Evolutionary conservation across 2,113 vertebrate genomes (phyloP).

Genomic region (Struthidea cinerea): DNA sequence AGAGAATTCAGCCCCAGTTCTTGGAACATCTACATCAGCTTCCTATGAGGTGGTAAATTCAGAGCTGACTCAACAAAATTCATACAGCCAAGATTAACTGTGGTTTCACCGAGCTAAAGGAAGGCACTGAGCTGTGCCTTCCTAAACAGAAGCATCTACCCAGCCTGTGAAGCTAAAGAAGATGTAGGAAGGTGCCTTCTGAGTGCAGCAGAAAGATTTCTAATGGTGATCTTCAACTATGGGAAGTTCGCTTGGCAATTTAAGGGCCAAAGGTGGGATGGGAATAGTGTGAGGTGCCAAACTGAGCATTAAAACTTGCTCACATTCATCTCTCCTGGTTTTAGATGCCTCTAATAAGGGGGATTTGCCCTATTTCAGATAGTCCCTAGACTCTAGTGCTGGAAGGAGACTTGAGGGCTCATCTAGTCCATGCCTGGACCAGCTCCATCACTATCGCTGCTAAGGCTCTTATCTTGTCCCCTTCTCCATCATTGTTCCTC

Average conservation of each 20-base stretch:
- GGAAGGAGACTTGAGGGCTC: background rate
- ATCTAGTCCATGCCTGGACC: background rate
- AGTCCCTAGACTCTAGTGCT: background rate
- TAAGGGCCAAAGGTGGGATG: background rate
- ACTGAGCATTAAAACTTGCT: background rate
- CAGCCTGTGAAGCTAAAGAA: background rate
- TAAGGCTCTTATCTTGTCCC: background rate
- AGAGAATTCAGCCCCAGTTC: background rate
- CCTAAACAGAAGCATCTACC: background rate
- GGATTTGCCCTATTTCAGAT: background rate
- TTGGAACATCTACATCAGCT: conserved; percentile 4
- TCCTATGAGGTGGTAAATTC: background rate
- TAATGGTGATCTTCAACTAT: background rate
- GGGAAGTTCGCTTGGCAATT: background rate
- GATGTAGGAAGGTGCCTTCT: background rate
- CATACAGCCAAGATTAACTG: background rate
- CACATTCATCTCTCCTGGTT: background rate
- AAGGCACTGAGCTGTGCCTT: background rate
- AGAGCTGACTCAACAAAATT: conserved; percentile 29
- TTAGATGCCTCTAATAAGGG: background rate
- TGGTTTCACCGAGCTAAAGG: background rate
- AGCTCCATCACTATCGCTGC: background rate
- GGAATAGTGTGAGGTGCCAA: background rate
- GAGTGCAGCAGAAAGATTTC: background rate
- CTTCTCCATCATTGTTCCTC: background rate